phyloP scores from a whole-genome alignment of 1,140 invertebrate species.

The Colletes latitarsis region DNA sequence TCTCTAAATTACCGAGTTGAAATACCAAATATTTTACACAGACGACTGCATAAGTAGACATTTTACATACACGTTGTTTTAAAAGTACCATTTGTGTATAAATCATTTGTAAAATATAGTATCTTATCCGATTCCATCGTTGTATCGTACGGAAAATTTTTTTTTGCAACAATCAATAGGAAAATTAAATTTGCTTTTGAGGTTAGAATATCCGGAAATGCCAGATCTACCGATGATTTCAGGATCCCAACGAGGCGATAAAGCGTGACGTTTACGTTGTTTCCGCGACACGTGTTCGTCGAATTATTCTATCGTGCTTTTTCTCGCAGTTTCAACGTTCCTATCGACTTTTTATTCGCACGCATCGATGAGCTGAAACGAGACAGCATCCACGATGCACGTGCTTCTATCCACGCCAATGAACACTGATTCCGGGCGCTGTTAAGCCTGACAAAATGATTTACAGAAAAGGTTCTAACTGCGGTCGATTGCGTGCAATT shows the following conservation, averaged over 20 bases:
- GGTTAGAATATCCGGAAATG: background rate
- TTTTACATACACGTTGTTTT: too few species aligned
- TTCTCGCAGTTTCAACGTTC: background rate
- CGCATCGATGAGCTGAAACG: background rate
- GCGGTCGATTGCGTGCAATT: too few species aligned
- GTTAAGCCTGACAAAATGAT: background rate
- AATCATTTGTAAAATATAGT: too few species aligned
- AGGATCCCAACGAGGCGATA: background rate
- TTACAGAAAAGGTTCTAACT: background rate
- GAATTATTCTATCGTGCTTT: background rate
- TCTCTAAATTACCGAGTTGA: too few species aligned
- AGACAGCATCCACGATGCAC: background rate
- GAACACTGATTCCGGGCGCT: background rate
- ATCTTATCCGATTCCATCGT: too few species aligned
- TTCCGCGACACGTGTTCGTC: background rate
- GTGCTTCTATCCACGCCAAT: background rate
- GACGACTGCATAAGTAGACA: too few species aligned
- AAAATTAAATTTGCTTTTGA: background rate
- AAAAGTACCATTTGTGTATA: too few species aligned
- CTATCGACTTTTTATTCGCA: background rate
- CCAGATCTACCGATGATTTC: background rate
- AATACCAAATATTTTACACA: too few species aligned
- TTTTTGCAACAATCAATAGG: too few species aligned
- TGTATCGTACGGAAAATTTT: too few species aligned
- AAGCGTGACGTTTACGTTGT: background rate